Conservation (phyloP, 2,113 vertebrate species). For the Podocnemis expansa region DNA sequence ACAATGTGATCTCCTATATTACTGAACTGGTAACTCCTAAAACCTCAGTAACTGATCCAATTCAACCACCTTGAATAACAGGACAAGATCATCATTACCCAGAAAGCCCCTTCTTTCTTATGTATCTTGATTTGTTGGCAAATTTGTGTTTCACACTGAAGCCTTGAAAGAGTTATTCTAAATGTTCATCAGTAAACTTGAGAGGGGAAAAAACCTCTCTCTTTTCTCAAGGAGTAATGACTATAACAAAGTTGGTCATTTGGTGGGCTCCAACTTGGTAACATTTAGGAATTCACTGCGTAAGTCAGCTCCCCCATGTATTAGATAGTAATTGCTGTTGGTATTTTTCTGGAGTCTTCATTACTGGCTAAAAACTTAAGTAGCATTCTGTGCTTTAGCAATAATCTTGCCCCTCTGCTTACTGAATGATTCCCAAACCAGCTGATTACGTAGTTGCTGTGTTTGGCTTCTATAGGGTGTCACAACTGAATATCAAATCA, state of each 20-base stretch:
- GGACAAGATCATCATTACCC: neutral
- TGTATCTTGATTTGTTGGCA: neutral
- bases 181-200: neutral
- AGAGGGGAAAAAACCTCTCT: neutral
- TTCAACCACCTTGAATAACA: neutral
- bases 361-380: neutral
- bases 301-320: neutral
- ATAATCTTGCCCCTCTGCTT: neutral
- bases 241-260: neutral
- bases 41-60: neutral
- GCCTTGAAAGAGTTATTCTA: neutral
- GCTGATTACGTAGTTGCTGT: neutral
- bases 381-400: neutral
- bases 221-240: neutral
- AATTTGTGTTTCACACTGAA: neutral
- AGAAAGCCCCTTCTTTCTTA: neutral
- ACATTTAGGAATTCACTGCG: neutral
- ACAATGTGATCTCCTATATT: neutral
- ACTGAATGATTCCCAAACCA: neutral
- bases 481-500: neutral
- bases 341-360: neutral
- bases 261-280: neutral
- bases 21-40: neutral
- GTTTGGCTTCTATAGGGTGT: neutral
- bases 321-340: neutral